Base-by-base conservation (phyloP, 2,113 vertebrate genomes). In the Chionodraco myersi region DNA sequence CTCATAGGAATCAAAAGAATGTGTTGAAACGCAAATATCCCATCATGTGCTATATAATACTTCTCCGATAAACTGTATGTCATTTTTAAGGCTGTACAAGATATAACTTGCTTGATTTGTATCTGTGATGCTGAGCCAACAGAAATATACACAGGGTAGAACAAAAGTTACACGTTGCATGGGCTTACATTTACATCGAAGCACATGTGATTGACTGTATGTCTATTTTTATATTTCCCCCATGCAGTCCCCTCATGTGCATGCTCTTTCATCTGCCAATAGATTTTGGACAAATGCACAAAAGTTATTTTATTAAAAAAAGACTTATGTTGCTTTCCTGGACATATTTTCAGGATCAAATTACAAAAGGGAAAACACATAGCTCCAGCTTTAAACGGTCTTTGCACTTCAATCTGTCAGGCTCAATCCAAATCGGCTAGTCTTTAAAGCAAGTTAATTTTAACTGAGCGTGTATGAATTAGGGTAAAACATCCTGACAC, bases 251-350 rank as follows among this genome's bases (percentile, higher is more conserved):
- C 1, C 13, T 15, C 1, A 23, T 44, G 9, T 13, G 18, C 36
- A 6, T 26, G 57, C 48, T 30, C 51, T 3, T 30, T 26, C 26
- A 26, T 26, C 26, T 26, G 26, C 26, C 26, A 26, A 26, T 26
- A 26, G 8, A 47, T 72, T 69, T 34, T 7, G 45, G 54, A 58
- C 6, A 16, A 30, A 80, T 44, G 44, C 18, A 26, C 59, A 14
- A n/a, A 26, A n/a, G 10, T 16, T 67, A 52, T 80, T 78, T 52
- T 67, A 81, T 8, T 63, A 72, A 76, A 80, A 54, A 51, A 23
- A 8, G 21, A 10, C 13, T 47, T n/a, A n/a, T n/a, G 63, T 65
- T 41, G 2, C 34, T 54, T 69, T 47, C 11, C 15, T 57, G 52
- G 30, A 51, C 63, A 16, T 16, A 52, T 60, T 63, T 63, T 21